These are phyloP conservation scores for Synodontis membranacea DNA, from an alignment of 2,113 vertebrate genomes.

Conservation along the genomic window DNA sequence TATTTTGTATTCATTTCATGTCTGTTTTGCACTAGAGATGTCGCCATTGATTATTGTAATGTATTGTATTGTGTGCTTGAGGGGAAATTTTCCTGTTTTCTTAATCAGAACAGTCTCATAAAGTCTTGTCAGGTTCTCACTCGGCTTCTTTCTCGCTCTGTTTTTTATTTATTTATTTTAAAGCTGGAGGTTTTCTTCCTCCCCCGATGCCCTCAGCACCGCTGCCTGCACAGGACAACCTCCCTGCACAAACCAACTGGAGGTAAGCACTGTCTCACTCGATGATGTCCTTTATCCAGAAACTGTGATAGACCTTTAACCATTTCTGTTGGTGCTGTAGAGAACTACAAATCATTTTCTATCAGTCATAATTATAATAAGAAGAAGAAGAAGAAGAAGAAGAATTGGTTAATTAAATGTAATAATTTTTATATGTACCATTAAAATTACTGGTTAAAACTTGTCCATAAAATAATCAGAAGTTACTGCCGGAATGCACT, in stretches of 20 bases:
- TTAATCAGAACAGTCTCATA: neutral
- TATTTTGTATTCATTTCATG: neutral
- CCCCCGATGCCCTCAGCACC: conserved; percentile 47
- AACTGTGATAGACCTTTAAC: no score
- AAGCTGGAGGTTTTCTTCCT: conserved; percentile 47
- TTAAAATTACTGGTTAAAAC: no score
- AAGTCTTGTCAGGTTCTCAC: neutral
- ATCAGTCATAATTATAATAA: no score
- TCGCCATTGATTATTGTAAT: neutral
- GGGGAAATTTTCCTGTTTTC: neutral
- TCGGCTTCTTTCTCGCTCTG: neutral
- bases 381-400: no score
- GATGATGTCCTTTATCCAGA: no score
- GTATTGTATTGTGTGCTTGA: no score
- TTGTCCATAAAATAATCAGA: no score
- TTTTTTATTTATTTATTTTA: no score
- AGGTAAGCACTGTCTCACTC: conserved; percentile 36
- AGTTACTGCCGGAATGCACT: no score
- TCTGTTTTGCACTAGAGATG: neutral
- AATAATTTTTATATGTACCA: no score
- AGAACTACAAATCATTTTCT: no score
- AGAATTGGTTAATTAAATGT: neutral
- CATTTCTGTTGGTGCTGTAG: no score
- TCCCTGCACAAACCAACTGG: conserved; percentile 26
- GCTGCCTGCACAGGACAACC: conserved; percentile 27